Conservation (phyloP, 2,113 vertebrate species). For the Plecturocebus donacophilus region DNA sequence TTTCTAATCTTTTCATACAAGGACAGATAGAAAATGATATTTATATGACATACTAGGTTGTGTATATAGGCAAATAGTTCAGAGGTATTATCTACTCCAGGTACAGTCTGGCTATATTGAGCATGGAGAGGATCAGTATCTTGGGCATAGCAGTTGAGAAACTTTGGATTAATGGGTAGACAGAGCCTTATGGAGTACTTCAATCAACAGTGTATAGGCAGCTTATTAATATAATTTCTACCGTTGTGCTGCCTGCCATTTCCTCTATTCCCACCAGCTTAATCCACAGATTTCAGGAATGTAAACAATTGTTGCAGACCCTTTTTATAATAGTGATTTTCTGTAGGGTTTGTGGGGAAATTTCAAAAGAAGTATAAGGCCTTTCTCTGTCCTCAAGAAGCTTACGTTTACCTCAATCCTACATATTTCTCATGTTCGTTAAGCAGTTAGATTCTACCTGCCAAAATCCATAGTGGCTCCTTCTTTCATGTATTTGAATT, state of each 20-base stretch:
- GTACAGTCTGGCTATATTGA: background rate
- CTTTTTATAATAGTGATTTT: background rate
- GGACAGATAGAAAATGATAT: background rate
- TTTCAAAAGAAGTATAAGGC: background rate
- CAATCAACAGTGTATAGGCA: background rate
- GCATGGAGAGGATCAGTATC: background rate
- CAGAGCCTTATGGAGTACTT: conserved; percentile 8
- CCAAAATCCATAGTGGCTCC: conserved; percentile 91
- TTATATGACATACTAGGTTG: background rate
- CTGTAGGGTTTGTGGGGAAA: background rate
- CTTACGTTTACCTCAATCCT: conserved; percentile 3
- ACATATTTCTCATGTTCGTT: conserved; percentile 6
- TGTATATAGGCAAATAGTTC: background rate
- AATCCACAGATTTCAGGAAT: background rate
- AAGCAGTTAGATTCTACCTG: conserved; percentile 85
- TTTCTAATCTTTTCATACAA: conserved; percentile 21
- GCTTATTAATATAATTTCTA: background rate
- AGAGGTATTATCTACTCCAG: background rate
- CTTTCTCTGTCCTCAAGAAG: background rate
- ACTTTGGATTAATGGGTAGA: background rate
- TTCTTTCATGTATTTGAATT: conserved; percentile 89
- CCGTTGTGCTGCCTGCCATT: background rate
- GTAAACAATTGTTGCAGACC: background rate
- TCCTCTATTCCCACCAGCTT: background rate
- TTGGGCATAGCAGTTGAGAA: background rate